Evolutionary conservation across 2,113 vertebrate genomes (phyloP), one percentile per base, ranked within the genome.

Genomic region (Sceloporus tristichus): DNA sequence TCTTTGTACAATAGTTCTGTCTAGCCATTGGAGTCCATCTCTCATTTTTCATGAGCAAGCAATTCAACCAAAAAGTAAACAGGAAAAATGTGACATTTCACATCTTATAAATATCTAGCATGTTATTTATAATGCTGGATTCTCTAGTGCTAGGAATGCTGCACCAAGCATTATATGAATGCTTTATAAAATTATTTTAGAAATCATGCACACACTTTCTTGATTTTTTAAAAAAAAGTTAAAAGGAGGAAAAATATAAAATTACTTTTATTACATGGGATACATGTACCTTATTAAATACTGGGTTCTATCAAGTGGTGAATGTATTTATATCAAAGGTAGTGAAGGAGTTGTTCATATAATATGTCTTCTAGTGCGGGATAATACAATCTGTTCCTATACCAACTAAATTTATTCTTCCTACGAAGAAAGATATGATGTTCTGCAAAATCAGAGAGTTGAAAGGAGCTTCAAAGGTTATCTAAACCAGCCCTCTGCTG

Each of bases 1-100:
- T 93, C 93, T 53, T 40, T 3, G 92, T 90, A 96, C 92, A 96
- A 95, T 95, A 92, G 93, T 87, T 84, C 5, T 95, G 95, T 96
- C 95, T 94, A 87, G 93, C 94, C 95, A 0, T 94, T 0, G 56
- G 10, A 6, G 87, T 95, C 90, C 91, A 1, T 87, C 94, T 94
- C 94, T 84, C 93, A 93, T 94, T 94, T 88, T 95, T 93, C 90
- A 92, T 90, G 92, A 95, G 94, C 89, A 87, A 95, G 94, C 92
- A 95, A 95, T 94, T 95, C 95, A 96, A 95, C 93, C 94, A 92
- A 96, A 96, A 96, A 95, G 93, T 95, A 96, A 96, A 96, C 94
- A 95, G 95, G 95, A 96, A 96, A 96, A 95, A 95, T 82, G 90
- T 92, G 94, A 93, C 93, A 90, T 94, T 92, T 94, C 92, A 38